Percentiles rank a stretch among this genome's conserved stretches.
These are phyloP conservation scores for Saccostrea echinata DNA, from an alignment of 1,140 invertebrate species.

Conservation along the genomic window DNA sequence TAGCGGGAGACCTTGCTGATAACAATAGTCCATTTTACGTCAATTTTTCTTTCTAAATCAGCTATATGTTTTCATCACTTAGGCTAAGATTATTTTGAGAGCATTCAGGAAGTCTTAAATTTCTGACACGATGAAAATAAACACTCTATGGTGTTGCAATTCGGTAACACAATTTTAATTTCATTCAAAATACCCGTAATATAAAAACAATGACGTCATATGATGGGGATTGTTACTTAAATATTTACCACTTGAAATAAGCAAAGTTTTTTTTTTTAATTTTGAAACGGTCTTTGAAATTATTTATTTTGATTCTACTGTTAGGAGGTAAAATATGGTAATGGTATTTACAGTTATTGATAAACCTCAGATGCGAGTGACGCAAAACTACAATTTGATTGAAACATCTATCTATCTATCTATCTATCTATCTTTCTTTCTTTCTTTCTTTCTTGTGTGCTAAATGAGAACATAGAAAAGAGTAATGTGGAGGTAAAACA, in stretches of 20 bases:
- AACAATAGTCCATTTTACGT: constrained; percentile 2
- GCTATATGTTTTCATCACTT: neutral
- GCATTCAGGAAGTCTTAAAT: neutral
- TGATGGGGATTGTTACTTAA: neutral
- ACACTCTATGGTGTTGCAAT: neutral
- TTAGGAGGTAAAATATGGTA: too few relatives aligned
- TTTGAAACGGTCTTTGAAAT: too few relatives aligned
- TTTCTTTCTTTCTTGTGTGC: too few relatives aligned
- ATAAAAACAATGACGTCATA: neutral
- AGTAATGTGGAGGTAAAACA: too few relatives aligned
- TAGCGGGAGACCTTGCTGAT: neutral
- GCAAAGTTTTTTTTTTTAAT: too few relatives aligned
- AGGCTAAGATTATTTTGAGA: neutral
- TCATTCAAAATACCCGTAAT: neutral
- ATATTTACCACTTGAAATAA: neutral
- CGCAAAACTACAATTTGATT: too few relatives aligned
- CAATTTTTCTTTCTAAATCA: neutral
- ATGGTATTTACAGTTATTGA: too few relatives aligned
- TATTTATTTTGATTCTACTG: too few relatives aligned
- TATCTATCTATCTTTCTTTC: too few relatives aligned
- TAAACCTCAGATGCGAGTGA: too few relatives aligned
- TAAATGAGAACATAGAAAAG: too few relatives aligned
- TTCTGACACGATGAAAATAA: neutral
- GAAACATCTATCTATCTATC: too few relatives aligned
- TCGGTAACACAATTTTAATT: neutral